Percentiles rank a stretch among this genome's conserved stretches.
These are phyloP conservation scores for Sitobion miscanthi DNA, from an alignment of 1,140 invertebrate genomes.

Conservation along the genomic window DNA sequence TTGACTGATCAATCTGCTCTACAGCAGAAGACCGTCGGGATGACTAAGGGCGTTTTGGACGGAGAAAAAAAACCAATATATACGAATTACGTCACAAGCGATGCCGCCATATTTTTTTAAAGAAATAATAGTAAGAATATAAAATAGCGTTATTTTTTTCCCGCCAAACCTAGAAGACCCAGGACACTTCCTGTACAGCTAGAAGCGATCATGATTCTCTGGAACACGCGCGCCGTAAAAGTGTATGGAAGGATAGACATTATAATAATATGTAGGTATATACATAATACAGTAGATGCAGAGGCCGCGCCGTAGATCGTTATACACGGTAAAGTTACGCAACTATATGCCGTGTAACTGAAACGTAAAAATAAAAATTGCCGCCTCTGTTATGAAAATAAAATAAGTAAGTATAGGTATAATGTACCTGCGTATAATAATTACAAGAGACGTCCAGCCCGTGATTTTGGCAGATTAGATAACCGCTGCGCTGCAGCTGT, in stretches of 20 bases:
- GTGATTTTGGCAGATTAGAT: constrained; percentile 21
- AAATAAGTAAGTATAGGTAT: too few species aligned
- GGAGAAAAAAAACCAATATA: neutral
- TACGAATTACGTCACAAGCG: constrained; percentile 28
- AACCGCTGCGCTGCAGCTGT: neutral
- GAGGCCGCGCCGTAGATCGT: neutral
- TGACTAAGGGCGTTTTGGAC: neutral
- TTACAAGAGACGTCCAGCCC: neutral
- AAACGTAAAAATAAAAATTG: constrained; percentile 10
- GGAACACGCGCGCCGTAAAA: neutral
- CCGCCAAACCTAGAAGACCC: neutral
- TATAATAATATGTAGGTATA: neutral
- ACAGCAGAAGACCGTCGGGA: neutral
- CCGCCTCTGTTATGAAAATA: neutral
- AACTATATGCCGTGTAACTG: neutral
- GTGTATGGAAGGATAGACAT: neutral
- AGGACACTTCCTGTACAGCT: constrained; percentile 48
- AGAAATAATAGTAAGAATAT: constrained; percentile 5
- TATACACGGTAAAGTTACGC: neutral
- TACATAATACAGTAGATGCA: neutral
- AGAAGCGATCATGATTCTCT: constrained; percentile 45
- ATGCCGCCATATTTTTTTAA: neutral
- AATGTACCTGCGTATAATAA: neutral
- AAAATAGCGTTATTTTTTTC: constrained; percentile 23
- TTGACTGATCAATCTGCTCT: constrained; percentile 26